Percentiles rank a stretch among this genome's conserved stretches.
Evolutionary conservation across 2,797 vertebrate species (phyloP).

Genomic region (Rhyacichthys aspro): DNA sequence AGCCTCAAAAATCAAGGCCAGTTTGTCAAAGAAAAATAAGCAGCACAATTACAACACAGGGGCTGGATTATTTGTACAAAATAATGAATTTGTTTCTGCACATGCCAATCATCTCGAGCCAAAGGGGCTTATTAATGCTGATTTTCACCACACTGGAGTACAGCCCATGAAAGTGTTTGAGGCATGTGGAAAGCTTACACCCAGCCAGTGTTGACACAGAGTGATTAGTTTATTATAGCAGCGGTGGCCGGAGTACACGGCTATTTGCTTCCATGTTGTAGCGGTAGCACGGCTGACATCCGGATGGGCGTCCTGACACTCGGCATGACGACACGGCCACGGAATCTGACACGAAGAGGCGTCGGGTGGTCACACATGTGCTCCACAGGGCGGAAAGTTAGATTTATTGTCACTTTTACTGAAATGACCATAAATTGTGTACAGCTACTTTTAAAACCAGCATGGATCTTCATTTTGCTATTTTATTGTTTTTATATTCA

Average conservation of each 20-base stretch:
- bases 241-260: slow-evolving; percentile 55
- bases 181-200: slow-evolving; percentile 76
- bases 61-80: slow-evolving; percentile 80
- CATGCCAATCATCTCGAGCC: slow-evolving; percentile 78
- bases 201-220: slow-evolving; percentile 75
- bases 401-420: no score
- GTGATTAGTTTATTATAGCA: slow-evolving; percentile 84
- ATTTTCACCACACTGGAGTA: slow-evolving; percentile 44
- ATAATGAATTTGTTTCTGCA: slow-evolving; percentile 79
- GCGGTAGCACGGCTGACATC: slow-evolving; percentile 53
- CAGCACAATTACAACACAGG: slow-evolving; percentile 74
- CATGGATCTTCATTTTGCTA: no score
- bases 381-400: slow-evolving; percentile 39
- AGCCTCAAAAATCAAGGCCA: slow-evolving; percentile 61
- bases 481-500: no score
- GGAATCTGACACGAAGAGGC: slow-evolving; percentile 40
- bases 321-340: slow-evolving; percentile 52
- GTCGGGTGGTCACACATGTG: slow-evolving; percentile 35
- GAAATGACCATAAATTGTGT: no score
- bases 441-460: no score
- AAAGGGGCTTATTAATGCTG: slow-evolving; percentile 60
- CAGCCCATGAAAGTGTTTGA: slow-evolving; percentile 68
- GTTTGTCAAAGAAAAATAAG: slow-evolving; percentile 77
- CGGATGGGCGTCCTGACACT: slow-evolving; percentile 37
- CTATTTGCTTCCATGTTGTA: slow-evolving; percentile 67